Conservation (phyloP, 2,113 vertebrate genomes). For the Aramus guarauna region DNA sequence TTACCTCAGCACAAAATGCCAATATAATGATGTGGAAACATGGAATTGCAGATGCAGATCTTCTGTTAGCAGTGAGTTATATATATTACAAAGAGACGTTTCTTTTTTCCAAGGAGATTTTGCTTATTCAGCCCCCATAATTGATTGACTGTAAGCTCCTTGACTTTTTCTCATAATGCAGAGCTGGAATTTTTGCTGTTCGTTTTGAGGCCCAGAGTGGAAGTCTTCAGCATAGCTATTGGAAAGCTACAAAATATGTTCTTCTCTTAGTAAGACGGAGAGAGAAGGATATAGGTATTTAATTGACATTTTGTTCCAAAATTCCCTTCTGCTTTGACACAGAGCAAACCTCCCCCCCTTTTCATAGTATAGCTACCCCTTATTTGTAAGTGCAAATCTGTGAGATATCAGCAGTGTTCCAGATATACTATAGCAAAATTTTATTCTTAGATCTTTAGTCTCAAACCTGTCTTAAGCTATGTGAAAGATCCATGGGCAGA, state of each 20-base stretch:
- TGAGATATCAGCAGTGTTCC: not conserved
- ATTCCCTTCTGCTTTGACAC: not conserved
- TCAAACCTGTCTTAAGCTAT: not conserved
- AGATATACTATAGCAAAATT: not conserved
- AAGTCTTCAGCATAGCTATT: not conserved
- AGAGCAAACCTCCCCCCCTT: not conserved
- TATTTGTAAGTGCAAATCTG: not conserved
- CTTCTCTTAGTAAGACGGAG: not conserved
- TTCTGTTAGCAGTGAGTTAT: not conserved
- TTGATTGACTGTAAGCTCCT: not conserved
- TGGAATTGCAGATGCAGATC: constrained; percentile 2
- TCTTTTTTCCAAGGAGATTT: not conserved
- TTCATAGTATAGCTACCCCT: not conserved
- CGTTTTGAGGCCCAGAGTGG: not conserved
- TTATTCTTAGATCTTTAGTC: not conserved
- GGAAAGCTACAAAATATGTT: not conserved
- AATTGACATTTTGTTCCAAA: not conserved
- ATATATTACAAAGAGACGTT: not conserved
- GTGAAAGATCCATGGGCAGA: not conserved
- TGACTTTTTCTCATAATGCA: not conserved
- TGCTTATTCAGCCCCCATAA: not conserved
- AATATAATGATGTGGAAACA: constrained; percentile 3
- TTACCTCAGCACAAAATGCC: not conserved
- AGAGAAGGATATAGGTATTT: not conserved
- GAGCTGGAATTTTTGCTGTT: not conserved